Conservation (phyloP, 2,113 vertebrate genomes). For the Orientallactaga bullata region DNA sequence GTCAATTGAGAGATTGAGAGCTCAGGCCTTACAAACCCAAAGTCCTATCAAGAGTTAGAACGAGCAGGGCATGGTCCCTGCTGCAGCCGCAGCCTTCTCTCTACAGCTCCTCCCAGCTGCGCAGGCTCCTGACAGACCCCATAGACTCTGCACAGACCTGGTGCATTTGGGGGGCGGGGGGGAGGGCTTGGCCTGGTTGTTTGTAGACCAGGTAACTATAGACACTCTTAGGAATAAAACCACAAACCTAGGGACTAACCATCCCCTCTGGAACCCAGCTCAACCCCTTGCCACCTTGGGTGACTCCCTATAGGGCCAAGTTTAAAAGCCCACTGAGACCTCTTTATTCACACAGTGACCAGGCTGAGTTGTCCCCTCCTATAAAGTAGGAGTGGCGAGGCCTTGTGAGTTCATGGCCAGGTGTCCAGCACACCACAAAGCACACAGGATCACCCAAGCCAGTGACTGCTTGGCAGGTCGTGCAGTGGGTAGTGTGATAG, state of each 20-base stretch:
- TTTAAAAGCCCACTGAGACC: too few species aligned
- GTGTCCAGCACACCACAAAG: accelerated
- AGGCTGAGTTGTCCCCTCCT: not conserved
- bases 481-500: accelerated
- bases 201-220: not conserved
- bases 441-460: accelerated
- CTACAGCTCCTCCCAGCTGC: not conserved
- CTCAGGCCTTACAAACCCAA: too few species aligned
- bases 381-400: not conserved
- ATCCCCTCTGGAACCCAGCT: accelerated
- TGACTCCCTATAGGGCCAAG: too few species aligned
- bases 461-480: too few species aligned
- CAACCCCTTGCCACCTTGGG: not conserved
- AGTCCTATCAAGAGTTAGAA: not conserved
- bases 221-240: not conserved
- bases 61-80: too few species aligned
- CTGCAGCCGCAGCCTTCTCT: too few species aligned
- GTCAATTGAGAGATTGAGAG: too few species aligned
- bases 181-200: accelerated
- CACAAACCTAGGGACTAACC: not conserved
- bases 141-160: too few species aligned
- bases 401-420: not conserved
- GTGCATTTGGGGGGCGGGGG: too few species aligned
- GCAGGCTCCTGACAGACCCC: too few species aligned
- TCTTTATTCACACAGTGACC: too few species aligned